phyloP scores from a whole-genome alignment of 2,113 vertebrate genomes.

The Asarcornis scutulata region DNA sequence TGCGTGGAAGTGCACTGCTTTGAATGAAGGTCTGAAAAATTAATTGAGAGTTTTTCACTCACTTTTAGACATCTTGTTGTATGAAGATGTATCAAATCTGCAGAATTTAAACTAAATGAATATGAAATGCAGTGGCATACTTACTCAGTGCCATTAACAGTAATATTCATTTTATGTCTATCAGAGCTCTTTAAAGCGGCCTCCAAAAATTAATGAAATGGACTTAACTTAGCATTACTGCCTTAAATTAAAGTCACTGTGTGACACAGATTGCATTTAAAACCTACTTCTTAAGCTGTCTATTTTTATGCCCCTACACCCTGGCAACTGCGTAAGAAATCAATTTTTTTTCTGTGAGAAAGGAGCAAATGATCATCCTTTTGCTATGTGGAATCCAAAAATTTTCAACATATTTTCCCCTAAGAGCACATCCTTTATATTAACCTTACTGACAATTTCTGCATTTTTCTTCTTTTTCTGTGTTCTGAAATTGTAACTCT shows the following conservation, averaged over 20 bases:
- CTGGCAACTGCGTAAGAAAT: background rate
- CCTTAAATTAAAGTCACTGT: background rate
- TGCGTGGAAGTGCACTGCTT: background rate
- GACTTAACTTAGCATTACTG: background rate
- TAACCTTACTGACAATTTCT: background rate
- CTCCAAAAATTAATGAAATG: background rate
- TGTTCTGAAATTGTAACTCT: background rate
- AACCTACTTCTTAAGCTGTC: background rate
- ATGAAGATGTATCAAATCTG: background rate
- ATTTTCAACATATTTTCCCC: background rate
- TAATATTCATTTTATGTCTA: background rate
- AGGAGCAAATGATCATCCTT: background rate
- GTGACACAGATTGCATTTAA: background rate
- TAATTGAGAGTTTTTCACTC: background rate
- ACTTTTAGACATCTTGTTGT: background rate
- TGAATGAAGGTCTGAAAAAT: background rate
- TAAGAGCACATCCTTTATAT: background rate
- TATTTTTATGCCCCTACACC: background rate
- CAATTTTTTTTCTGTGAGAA: background rate
- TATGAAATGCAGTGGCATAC: background rate
- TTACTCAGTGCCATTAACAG: background rate
- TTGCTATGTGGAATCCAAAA: background rate
- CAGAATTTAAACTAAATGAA: background rate
- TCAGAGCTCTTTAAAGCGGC: background rate
- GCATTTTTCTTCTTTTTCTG: background rate